Evolutionary conservation across 2,113 vertebrate species (phyloP), one percentile per base, ranked within the genome.

Genomic region (Typhlomys cinereus): DNA sequence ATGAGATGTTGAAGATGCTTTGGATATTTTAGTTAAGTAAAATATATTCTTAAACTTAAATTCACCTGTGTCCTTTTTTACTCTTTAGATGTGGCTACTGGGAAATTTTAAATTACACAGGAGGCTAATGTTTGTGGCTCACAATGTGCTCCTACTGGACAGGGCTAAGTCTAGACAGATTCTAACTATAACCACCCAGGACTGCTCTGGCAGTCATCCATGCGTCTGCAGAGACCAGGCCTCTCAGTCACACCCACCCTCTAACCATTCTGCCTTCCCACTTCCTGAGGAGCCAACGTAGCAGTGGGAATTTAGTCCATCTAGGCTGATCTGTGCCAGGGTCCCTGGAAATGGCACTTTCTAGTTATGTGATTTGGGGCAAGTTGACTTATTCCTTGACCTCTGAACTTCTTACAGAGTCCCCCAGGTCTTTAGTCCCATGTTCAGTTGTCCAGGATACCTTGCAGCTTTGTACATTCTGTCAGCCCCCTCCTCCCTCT

Each of bases 1-100:
- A 14, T 46, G 70, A 34, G 8, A 29, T 15, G 29, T 44, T 66
- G 5, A 86, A 86, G 66, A 41, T 57, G 62, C 48, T 79, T 79
- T 61, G 21, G 13, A 88, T 52, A 46, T 7, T 7, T 41, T 23
- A 36, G 34, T 57, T 78, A 82, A 69, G 73, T 69, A 18, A 81
- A 85, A 89, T 85, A 70, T 36, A 69, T 48, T 76, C 57, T 79
- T 92, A 75, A 85, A 69, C 41, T 75, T 44, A 67, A 50, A 74
- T 74, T 66, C 54, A 88, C 54, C 52, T 36, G 21, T 46, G 78
- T 79, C 18, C 41, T 75, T 76, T 74, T 73, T 52, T 41, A 50
- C 23, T 92, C 50, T 71, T 92, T 39, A 78, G 75, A 75, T 50
- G 54, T 62, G 66, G 74, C 73, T 41, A 13, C 62, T 41, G 57